Conservation (phyloP, 1,140 invertebrate genomes). For the Anastrepha ludens region DNA sequence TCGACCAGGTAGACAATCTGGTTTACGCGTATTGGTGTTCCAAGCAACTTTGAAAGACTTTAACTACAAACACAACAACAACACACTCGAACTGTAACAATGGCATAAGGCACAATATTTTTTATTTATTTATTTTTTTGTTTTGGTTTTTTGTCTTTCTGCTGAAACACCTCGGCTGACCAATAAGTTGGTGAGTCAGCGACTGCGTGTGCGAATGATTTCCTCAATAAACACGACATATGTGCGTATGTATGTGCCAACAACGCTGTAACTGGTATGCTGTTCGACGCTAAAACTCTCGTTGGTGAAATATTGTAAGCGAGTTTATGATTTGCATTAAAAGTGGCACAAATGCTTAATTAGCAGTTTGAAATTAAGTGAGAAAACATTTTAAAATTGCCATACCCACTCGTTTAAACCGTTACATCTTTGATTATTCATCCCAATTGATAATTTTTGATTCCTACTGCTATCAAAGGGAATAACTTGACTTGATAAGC, state of each 20-base stretch:
- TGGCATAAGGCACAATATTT: neutral
- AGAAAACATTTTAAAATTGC: neutral
- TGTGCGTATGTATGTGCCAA: no score
- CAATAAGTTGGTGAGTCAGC: conserved; percentile 34
- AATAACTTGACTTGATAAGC: neutral
- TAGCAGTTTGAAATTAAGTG: neutral
- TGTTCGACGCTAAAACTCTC: neutral
- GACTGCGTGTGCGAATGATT: neutral
- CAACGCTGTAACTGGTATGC: conserved; percentile 6
- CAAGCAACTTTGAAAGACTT: conserved; percentile 20
- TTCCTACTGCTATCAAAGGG: neutral
- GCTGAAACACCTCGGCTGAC: neutral
- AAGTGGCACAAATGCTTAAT: conserved; percentile 36
- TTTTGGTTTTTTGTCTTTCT: neutral
- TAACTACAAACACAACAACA: neutral
- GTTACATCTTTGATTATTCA: conserved; percentile 16
- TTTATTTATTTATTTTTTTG: neutral
- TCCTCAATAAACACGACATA: neutral
- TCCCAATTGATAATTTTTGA: neutral
- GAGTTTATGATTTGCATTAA: conserved; percentile 6
- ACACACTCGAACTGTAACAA: neutral
- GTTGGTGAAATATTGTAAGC: neutral
- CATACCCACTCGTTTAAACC: neutral
- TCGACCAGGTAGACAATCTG: conserved; percentile 51
- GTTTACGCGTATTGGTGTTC: conserved; percentile 5